A percentile compares a stretch with the other conserved stretches of the same genome.
phyloP scores from a whole-genome alignment of 1,140 invertebrate genomes.

The Globodera rostochiensis region DNA sequence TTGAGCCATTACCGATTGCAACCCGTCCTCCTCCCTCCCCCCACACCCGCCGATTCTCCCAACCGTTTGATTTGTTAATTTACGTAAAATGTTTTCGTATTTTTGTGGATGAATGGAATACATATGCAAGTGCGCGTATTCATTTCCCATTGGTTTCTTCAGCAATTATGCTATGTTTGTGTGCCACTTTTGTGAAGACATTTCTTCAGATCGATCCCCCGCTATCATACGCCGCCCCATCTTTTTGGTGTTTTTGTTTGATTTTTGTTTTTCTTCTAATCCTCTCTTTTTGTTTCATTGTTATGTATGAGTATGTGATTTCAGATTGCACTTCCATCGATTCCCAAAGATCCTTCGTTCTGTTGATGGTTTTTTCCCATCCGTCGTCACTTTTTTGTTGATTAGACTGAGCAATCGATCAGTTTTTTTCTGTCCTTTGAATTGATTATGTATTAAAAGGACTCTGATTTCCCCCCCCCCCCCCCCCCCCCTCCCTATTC shows the following conservation, averaged over 20 bases:
- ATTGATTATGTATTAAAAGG: too few relatives aligned
- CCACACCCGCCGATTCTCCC: too few relatives aligned
- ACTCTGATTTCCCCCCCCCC: too few relatives aligned
- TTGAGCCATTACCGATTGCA: too few relatives aligned
- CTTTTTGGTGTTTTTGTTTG: background rate
- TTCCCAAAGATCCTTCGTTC: background rate
- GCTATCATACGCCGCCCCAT: background rate
- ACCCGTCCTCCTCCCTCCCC: too few relatives aligned
- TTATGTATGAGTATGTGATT: background rate
- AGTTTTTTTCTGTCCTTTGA: too few relatives aligned
- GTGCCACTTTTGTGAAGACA: background rate
- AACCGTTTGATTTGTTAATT: too few relatives aligned
- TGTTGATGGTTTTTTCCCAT: too few relatives aligned
- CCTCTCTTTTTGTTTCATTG: background rate
- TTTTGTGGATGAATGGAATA: background rate
- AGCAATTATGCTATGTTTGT: background rate
- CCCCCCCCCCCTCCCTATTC: too few relatives aligned
- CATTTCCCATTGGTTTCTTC: background rate
- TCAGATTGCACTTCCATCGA: background rate
- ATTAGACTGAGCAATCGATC: too few relatives aligned
- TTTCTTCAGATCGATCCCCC: too few relatives aligned
- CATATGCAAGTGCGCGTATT: background rate
- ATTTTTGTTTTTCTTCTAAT: background rate
- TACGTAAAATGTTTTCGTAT: too few relatives aligned
- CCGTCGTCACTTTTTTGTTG: background rate